These are phyloP conservation scores for Sebastes nivosus DNA, from an alignment of 2,797 vertebrate species.

Conservation along the genomic window DNA sequence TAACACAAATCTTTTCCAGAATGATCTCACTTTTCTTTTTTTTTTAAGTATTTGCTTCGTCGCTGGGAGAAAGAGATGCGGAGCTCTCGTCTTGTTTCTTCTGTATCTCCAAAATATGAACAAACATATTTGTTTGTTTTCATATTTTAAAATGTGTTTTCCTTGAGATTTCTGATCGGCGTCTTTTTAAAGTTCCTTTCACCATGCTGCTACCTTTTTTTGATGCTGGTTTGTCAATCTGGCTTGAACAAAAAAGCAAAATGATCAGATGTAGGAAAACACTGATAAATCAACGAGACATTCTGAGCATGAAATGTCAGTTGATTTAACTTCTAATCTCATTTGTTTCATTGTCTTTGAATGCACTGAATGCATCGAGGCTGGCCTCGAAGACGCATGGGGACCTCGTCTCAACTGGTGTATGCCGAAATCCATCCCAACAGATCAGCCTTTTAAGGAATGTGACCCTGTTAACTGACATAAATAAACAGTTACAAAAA, in stretches of 20 bases:
- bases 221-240: constrained; percentile 5
- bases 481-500: constrained; percentile 49
- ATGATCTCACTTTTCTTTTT: constrained; percentile 31
- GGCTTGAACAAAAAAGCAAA: neutral
- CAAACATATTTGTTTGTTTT: constrained; percentile 65
- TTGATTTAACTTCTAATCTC: constrained; percentile 55
- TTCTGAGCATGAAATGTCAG: constrained; percentile 71
- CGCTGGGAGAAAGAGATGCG: constrained; percentile 22
- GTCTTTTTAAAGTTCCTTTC: neutral
- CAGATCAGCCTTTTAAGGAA: neutral
- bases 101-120: constrained; percentile 72
- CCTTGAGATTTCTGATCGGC: constrained; percentile 43
- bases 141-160: constrained; percentile 82
- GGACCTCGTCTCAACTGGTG: constrained; percentile 13
- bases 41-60: constrained; percentile 37
- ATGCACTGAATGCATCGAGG: constrained; percentile 58
- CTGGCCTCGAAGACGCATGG: constrained; percentile 58
- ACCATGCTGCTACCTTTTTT: neutral
- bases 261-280: constrained; percentile 66
- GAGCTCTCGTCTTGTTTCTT: constrained; percentile 31
- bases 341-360: constrained; percentile 50
- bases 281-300: constrained; percentile 62
- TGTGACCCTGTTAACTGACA: constrained; percentile 34
- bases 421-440: constrained; percentile 4
- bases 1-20: constrained; percentile 37